Evolutionary conservation across 2,888 invertebrate genomes (phyloP), one percentile per base, ranked within the genome.

Genomic region (Theretra japonica): DNA sequence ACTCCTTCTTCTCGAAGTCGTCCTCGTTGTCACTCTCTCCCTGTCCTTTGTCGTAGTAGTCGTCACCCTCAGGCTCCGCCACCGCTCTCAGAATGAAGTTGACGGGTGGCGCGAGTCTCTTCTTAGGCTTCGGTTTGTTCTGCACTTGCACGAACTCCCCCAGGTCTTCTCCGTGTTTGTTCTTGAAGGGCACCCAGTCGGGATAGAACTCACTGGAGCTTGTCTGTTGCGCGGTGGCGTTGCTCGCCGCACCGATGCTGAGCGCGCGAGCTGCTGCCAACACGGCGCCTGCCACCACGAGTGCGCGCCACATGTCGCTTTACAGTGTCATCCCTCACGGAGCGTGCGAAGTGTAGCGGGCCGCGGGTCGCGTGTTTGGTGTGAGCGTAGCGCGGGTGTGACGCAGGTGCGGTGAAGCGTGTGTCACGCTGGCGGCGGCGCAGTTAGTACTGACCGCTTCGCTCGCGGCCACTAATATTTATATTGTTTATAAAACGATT

Each of bases 401-500:
- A 17, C 33, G 33, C 48, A 68, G 41, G 56, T 21, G 30, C 28
- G 19, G 58, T 58, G 11, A 2, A 28, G 17, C 33, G 17, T 41
- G 30, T 69, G 58, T 33, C 25, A 48, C 53, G 62, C 62, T 21
- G 65, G 65, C 71, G 86, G 33, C 59, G n/a, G 86, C 91, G 86
- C 88, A 88, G 80, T 78, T 80, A 80, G 79, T 83, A 94, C 94
- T 94, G 92, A 83, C 85, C 80, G 81, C 84, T 79, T 81, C 85
- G 80, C 79, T 82, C 85, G 79, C 83, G 82, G 84, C 84, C 83
- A 90, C 91, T 90, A 91, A 92, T 92, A 94, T 94, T 94, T 94
- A 94, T 94, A 94, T 92, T 93, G 92, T 93, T 93, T 91, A 83
- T 80, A 87, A 91, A 92, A 88, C 90, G 84, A 89, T 92, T 89